These are phyloP conservation scores for Seira ritae DNA, from an alignment of 2,888 invertebrate genomes.

Conservation along the genomic window DNA sequence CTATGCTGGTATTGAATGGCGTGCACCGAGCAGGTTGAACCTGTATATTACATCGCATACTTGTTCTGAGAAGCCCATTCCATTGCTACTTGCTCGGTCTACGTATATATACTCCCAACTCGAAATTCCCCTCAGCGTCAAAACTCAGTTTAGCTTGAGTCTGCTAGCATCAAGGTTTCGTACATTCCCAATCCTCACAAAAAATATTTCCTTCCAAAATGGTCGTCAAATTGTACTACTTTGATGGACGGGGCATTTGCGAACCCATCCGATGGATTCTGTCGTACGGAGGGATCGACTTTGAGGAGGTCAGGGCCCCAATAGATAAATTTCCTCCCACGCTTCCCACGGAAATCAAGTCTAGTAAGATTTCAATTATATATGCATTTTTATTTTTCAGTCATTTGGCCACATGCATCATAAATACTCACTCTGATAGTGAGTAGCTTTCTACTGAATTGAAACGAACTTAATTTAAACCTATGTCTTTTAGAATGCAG, in stretches of 20 bases:
- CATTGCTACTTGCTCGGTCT: no score
- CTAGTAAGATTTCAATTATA: slow-evolving; percentile 35
- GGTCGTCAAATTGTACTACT: slow-evolving; percentile 76
- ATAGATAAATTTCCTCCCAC: slow-evolving; percentile 39
- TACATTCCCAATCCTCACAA: neutral
- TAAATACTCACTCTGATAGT: no score
- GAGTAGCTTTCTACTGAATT: no score
- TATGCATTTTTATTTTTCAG: neutral
- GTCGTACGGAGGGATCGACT: slow-evolving; percentile 75
- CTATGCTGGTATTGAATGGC: no score
- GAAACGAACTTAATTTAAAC: no score
- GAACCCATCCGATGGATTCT: slow-evolving; percentile 76
- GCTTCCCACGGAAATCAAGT: slow-evolving; percentile 57
- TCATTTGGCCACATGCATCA: no score
- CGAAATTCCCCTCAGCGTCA: no score
- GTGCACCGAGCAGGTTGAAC: no score
- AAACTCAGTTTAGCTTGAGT: no score
- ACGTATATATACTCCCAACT: no score
- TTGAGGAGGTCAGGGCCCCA: slow-evolving; percentile 75
- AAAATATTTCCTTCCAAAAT: slow-evolving; percentile 34
- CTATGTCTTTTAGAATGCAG: slow-evolving; percentile 48
- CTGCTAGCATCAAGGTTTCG: neutral
- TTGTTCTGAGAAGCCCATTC: no score
- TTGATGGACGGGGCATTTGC: slow-evolving; percentile 76
- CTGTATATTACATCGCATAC: no score